phyloP scores from a whole-genome alignment of 2,797 vertebrate genomes.

The Vipera latastei region DNA sequence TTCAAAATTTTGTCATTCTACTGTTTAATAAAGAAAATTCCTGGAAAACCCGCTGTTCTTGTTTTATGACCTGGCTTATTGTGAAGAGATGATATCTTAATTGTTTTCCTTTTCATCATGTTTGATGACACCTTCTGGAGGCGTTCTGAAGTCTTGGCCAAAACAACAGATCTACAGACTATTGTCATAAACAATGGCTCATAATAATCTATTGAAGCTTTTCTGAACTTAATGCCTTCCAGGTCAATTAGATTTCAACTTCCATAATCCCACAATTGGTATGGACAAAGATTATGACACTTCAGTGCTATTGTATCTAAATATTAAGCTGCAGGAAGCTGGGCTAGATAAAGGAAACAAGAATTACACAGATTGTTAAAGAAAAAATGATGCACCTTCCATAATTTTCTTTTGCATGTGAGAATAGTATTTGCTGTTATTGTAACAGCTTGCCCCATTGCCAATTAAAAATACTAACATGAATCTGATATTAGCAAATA shows the following conservation, averaged over 20 bases:
- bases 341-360: not conserved
- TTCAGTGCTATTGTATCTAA: not conserved
- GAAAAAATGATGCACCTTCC: not conserved
- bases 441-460: not conserved
- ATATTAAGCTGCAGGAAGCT: not conserved
- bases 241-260: not conserved
- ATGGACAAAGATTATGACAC: not conserved
- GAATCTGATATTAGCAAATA: not conserved
- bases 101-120: not conserved
- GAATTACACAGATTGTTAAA: not conserved
- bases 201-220: not conserved
- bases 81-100: not conserved
- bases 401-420: not conserved
- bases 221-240: not conserved
- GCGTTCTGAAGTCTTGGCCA: not conserved
- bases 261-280: not conserved
- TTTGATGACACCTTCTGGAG: not conserved
- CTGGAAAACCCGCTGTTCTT: not conserved
- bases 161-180: not conserved
- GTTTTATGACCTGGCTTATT: not conserved
- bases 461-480: not conserved
- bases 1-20: not conserved
- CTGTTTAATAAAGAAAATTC: not conserved
- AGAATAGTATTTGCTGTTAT: not conserved
- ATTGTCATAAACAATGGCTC: slow-evolving; percentile 4